Evolutionary conservation across 1,140 invertebrate species (phyloP).

Genomic region (Drosophila neocordata): DNA sequence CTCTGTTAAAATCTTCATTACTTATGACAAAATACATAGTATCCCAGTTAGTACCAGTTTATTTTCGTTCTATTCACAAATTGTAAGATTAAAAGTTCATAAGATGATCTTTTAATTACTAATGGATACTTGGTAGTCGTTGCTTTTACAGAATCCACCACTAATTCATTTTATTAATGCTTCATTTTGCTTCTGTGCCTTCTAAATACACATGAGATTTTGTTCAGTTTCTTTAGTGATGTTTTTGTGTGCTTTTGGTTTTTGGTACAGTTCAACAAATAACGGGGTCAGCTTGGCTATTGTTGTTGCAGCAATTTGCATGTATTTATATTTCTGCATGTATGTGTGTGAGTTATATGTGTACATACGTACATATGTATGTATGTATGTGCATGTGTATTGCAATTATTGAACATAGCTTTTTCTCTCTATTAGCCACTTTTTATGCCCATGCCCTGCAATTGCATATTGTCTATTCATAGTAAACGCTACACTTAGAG

Average conservation of each 20-base stretch:
- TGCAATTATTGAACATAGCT: slow-evolving; percentile 19
- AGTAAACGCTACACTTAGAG: background rate
- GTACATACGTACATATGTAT: too few relatives aligned
- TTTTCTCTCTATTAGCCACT: slow-evolving; percentile 10
- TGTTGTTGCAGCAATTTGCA: slow-evolving; percentile 68
- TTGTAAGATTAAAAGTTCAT: too few relatives aligned
- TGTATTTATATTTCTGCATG: slow-evolving; percentile 15
- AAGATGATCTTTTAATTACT: too few relatives aligned
- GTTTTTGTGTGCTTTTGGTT: slow-evolving; percentile 19
- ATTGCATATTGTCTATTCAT: slow-evolving; percentile 1
- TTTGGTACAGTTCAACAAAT: slow-evolving; percentile 74
- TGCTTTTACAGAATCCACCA: background rate
- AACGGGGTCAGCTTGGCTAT: slow-evolving; percentile 74
- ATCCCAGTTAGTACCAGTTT: too few relatives aligned
- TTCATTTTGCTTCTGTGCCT: slow-evolving; percentile 25
- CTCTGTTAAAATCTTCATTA: too few relatives aligned
- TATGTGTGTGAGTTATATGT: slow-evolving; percentile 16
- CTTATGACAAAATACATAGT: too few relatives aligned
- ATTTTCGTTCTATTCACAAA: too few relatives aligned
- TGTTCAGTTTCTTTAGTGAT: slow-evolving; percentile 17
- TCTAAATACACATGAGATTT: slow-evolving; percentile 44
- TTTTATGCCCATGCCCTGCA: slow-evolving; percentile 15
- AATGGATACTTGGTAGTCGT: background rate
- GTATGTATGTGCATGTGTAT: slow-evolving; percentile 30
- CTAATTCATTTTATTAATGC: background rate